phyloP scores from a whole-genome alignment of 2,888 invertebrate species.

The Tetheella fluctuosa region DNA sequence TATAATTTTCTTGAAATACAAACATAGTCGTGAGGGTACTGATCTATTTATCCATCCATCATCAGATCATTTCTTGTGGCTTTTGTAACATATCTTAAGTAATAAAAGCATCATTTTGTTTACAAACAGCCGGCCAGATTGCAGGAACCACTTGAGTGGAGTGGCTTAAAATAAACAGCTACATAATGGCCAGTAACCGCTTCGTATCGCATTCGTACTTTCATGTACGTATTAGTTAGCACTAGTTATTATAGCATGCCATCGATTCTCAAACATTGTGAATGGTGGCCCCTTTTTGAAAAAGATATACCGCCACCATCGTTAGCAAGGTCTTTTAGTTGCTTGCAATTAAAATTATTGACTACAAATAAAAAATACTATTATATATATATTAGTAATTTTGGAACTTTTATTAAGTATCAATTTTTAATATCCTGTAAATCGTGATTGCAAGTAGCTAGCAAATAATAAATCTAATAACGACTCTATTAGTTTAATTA shows the following conservation, averaged over 20 bases:
- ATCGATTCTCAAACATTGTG: not conserved
- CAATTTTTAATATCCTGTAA: no score
- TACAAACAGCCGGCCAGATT: slow-evolving; percentile 31
- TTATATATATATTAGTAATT: no score
- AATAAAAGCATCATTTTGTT: slow-evolving; percentile 23
- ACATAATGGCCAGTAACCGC: slow-evolving; percentile 23
- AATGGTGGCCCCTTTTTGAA: not conserved
- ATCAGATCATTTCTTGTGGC: not conserved
- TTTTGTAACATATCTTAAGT: slow-evolving; percentile 4
- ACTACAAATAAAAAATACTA: no score
- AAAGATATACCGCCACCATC: not conserved
- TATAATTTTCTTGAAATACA: not conserved
- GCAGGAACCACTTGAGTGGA: slow-evolving; percentile 28
- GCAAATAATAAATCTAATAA: no score
- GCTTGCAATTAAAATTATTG: no score
- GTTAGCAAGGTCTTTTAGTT: no score
- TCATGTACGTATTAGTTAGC: slow-evolving; percentile 10
- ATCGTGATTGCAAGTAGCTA: no score
- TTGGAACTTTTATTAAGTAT: no score
- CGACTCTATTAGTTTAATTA: no score
- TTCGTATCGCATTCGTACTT: slow-evolving; percentile 8
- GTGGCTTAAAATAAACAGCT: slow-evolving; percentile 34
- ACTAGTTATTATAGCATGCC: not conserved
- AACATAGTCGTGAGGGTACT: not conserved
- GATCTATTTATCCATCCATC: not conserved